Percentiles rank a stretch among this genome's conserved stretches.
These are phyloP conservation scores for Tapirus terrestris DNA, from an alignment of 2,113 vertebrate species.

Conservation along the genomic window DNA sequence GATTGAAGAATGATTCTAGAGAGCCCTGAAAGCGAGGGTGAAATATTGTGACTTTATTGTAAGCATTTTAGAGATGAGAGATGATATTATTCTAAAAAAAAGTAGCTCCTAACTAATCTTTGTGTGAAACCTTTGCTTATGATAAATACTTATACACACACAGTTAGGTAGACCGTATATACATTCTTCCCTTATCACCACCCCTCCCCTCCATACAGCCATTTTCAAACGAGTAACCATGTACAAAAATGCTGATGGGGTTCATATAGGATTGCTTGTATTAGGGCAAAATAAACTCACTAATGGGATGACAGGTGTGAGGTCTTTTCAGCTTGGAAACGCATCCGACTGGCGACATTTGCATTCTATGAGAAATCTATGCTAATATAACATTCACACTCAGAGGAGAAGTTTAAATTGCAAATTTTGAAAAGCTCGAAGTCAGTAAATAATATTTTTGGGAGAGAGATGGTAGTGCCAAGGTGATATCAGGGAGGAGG, in stretches of 20 bases:
- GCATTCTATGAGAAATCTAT: slow-evolving; percentile 74
- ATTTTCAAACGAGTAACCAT: slow-evolving; percentile 16
- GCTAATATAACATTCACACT: slow-evolving; percentile 75
- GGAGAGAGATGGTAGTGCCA: neutral
- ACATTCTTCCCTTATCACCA: neutral
- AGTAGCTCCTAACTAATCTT: neutral
- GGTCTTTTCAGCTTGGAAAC: slow-evolving; percentile 60
- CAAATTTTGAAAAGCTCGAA: slow-evolving; percentile 73
- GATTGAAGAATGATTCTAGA: neutral
- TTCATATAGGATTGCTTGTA: slow-evolving; percentile 42
- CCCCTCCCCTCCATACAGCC: neutral
- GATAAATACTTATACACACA: neutral
- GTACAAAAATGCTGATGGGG: slow-evolving; percentile 26
- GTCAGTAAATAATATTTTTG: slow-evolving; percentile 65
- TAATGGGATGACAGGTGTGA: slow-evolving; percentile 60
- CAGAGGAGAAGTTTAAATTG: slow-evolving; percentile 75
- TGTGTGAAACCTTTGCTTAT: neutral
- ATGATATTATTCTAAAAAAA: neutral
- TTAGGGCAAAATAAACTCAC: slow-evolving; percentile 60
- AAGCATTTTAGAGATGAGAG: slow-evolving; percentile 27
- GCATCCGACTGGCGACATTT: slow-evolving; percentile 50
- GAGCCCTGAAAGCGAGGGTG: neutral
- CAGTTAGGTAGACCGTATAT: neutral
- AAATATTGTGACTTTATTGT: neutral
- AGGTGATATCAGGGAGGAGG: neutral